A percentile compares a stretch with the other conserved stretches of the same genome.
phyloP scores from a whole-genome alignment of 2,113 vertebrate genomes.

The Oxyura jamaicensis region DNA sequence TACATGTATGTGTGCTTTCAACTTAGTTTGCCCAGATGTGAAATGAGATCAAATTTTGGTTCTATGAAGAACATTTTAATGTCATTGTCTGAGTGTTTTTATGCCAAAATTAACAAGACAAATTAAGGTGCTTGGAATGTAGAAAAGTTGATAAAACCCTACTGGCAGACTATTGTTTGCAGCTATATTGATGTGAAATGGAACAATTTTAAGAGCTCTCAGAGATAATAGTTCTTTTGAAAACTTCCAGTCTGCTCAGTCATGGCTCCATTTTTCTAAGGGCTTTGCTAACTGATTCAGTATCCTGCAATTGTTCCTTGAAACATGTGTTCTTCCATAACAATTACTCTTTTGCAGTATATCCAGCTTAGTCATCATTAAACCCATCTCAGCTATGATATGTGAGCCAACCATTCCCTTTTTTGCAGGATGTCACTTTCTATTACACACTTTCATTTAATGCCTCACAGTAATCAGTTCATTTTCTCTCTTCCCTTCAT shows the following conservation, averaged over 20 bases:
- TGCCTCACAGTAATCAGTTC: not conserved
- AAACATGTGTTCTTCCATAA: conserved; percentile 4
- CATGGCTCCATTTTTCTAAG: not conserved
- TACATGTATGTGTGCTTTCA: not conserved
- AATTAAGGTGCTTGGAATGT: not conserved
- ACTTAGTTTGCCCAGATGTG: not conserved
- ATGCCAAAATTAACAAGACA: not conserved
- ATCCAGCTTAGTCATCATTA: conserved; percentile 11
- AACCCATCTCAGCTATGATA: not conserved
- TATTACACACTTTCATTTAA: not conserved
- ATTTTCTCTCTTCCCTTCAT: not conserved
- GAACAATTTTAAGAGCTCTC: not conserved
- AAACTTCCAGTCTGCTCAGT: not conserved
- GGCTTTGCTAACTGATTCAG: not conserved
- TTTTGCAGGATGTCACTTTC: not conserved
- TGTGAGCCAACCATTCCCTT: not conserved
- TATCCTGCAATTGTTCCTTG: not conserved
- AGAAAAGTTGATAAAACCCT: conserved; percentile 18
- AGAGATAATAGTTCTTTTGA: not conserved
- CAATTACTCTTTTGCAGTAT: conserved; percentile 10
- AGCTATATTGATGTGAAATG: not conserved
- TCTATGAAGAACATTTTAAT: not conserved
- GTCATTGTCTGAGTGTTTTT: not conserved
- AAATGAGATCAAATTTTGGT: not conserved
- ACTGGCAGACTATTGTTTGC: not conserved